A percentile compares a stretch with the other conserved stretches of the same genome.
These are phyloP conservation scores for Parazoanthus swiftii DNA, from an alignment of 92 coral and sea anemone genomes.

Conservation along the genomic window DNA sequence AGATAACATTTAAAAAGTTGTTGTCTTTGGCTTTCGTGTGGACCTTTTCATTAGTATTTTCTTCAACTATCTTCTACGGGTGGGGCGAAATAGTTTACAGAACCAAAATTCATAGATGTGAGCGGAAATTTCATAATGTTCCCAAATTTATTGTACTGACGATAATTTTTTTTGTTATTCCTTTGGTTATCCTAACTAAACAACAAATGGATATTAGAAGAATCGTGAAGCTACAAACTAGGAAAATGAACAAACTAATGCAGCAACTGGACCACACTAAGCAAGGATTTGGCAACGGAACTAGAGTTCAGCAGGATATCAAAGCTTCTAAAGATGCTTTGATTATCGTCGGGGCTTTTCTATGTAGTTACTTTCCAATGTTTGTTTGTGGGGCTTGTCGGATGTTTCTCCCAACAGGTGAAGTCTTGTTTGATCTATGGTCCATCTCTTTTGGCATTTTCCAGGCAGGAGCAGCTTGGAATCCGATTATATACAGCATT, in stretches of 20 bases:
- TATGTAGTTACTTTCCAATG: conserved; percentile 8
- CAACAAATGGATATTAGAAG: conserved; percentile 22
- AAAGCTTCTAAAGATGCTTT: conserved; percentile 19
- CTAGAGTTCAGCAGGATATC: background rate
- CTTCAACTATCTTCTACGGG: conserved; percentile 8
- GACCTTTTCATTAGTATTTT: background rate
- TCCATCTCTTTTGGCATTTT: background rate
- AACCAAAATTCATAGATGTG: conserved; percentile 9
- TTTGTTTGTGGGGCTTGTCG: background rate
- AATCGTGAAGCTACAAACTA: conserved; percentile 12
- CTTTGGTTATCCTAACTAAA: conserved; percentile 3
- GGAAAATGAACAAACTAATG: background rate
- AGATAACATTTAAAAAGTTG: conserved; percentile 14
- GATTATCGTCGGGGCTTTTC: conserved; percentile 25
- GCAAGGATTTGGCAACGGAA: no score
- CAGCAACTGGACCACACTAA: background rate
- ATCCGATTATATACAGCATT: conserved; percentile 15
- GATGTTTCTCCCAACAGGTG: background rate
- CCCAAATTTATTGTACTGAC: background rate
- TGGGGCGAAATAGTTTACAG: conserved; percentile 27
- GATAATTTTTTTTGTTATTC: background rate
- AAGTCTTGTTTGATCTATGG: background rate
- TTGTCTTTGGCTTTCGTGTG: conserved; percentile 1
- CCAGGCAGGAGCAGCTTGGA: conserved; percentile 22
- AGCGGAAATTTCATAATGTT: background rate